Evolutionary conservation across 2,888 invertebrate genomes (phyloP), one percentile per base, ranked within the genome.

Genomic region (Acleris emargana): DNA sequence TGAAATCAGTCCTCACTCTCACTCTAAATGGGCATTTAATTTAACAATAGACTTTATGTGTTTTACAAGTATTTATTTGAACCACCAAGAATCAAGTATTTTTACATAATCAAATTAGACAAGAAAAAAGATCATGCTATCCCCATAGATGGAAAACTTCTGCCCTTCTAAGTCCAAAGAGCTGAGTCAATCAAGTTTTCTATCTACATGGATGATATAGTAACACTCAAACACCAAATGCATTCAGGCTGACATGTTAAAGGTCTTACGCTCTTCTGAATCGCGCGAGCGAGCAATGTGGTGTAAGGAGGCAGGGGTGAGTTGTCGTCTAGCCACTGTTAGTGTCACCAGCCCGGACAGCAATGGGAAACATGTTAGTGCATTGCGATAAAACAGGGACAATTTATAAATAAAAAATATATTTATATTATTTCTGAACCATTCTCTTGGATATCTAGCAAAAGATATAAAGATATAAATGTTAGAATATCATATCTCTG

Each of bases 321-420:
- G 91, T 96, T 95, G 90, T 96, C 95, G 86, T 95, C 96, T 94
- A 96, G 93, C 96, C 96, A 96, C 95, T 95, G 90, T 90, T 89
- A 90, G 85, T 84, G 77, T 79, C 82, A 76, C 78, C 87, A 79
- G 80, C 86, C 79, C 78, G 79, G 76, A 80, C 81, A 81, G 78
- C 82, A 77, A 85, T 79, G 81, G 64, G 74, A 80, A 86, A 87
- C 75, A 84, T 76, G 86, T 88, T 87, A 87, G 83, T 80, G 69
- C 71, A 74, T 79, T 17, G 25, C 47, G 53, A 32, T 16, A 58
- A 28, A 58, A 57, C 7, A 13, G 47, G 58, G 32, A 50, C 20
- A 50, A 49, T 49, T 54, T 54, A 20, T 22, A 9, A 7, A 55
- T 6, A 38, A 11, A 11, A 17, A 38, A 38, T 20, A 38, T 17